phyloP scores from a whole-genome alignment of 2,113 vertebrate genomes.

The Heliornis fulica region DNA sequence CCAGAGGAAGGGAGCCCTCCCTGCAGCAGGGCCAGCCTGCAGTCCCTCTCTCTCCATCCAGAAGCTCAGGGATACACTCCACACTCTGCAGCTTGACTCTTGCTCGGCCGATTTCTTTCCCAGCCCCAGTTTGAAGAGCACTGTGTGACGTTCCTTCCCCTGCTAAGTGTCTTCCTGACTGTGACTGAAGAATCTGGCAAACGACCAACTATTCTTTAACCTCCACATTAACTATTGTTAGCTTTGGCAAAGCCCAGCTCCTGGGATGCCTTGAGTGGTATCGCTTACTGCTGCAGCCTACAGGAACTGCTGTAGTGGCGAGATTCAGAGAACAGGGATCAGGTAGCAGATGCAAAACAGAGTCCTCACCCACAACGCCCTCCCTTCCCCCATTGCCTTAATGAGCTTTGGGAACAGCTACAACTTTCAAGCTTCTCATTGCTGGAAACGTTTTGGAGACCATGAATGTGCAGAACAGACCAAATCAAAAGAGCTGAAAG shows the following conservation, averaged over 20 bases:
- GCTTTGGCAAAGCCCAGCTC: conserved; percentile 34
- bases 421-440: conserved; percentile 6
- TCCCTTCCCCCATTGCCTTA: neutral
- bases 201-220: neutral
- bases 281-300: conserved; percentile 12
- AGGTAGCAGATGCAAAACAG: conserved; percentile 15
- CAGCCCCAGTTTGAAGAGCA: neutral
- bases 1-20: neutral
- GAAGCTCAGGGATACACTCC: neutral
- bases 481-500: neutral
- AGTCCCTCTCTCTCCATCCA: neutral
- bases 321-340: conserved; percentile 25
- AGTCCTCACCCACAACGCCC: neutral
- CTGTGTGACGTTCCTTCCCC: neutral
- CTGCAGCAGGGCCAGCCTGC: neutral
- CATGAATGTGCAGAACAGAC: neutral
- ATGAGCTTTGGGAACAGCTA: neutral
- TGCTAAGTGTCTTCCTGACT: conserved; percentile 19
- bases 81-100: neutral
- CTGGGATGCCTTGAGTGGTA: neutral
- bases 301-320: conserved; percentile 42
- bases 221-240: conserved; percentile 42
- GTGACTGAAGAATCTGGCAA: conserved; percentile 18
- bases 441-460: neutral
- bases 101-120: neutral